Conservation (phyloP, 2,113 vertebrate genomes). For the Cebus imitator region DNA sequence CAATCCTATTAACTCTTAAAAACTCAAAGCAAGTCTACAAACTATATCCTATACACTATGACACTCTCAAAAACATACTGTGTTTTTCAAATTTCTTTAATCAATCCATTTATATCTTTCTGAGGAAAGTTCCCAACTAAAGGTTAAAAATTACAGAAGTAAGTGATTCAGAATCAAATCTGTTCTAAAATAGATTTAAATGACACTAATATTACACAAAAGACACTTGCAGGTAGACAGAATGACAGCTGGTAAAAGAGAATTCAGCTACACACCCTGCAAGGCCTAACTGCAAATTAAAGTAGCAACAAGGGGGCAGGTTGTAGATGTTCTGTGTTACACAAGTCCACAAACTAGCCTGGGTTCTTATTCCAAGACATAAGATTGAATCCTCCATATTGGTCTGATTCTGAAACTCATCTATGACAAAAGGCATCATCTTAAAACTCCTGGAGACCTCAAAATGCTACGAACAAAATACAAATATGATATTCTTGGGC, state of each 20-base stretch:
- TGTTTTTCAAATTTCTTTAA: slow-evolving; percentile 20
- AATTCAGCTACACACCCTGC: not conserved
- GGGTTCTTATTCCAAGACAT: not conserved
- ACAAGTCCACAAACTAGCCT: slow-evolving; percentile 26
- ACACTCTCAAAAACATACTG: slow-evolving; percentile 26
- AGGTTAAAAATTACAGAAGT: not conserved
- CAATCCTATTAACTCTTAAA: not conserved
- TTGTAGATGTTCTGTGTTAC: not conserved
- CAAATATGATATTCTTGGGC: slow-evolving; percentile 3
- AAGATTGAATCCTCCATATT: not conserved
- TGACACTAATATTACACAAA: not conserved
- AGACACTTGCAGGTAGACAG: not conserved
- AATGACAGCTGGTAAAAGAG: not conserved
- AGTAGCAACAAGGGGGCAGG: not conserved
- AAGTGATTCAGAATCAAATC: not conserved
- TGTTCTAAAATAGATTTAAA: slow-evolving; percentile 37
- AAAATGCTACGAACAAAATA: slow-evolving; percentile 39
- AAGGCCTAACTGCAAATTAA: slow-evolving; percentile 21
- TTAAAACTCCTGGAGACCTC: slow-evolving; percentile 19
- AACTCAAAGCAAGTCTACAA: slow-evolving; percentile 24
- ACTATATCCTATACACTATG: not conserved
- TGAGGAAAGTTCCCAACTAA: not conserved
- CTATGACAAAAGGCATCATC: not conserved
- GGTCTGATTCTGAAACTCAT: slow-evolving; percentile 16
- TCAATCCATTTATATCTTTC: not conserved